Evolutionary conservation across 2,113 vertebrate genomes (phyloP), one percentile per base, ranked within the genome.

Genomic region (Muscicapa adusta): DNA sequence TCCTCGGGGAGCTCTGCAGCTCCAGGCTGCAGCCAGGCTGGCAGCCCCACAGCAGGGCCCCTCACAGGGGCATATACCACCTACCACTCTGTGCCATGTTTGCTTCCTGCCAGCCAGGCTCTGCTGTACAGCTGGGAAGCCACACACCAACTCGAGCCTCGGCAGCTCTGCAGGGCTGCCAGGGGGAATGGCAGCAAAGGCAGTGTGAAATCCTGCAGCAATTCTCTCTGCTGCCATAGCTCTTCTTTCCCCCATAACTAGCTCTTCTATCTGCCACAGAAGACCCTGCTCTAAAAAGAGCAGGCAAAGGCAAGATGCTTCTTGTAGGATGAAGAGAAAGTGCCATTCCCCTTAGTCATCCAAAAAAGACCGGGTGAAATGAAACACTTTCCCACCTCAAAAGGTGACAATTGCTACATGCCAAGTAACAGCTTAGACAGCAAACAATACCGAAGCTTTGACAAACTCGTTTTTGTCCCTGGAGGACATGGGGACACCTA

Each of bases 31-130:
- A 74, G 56, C 36, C 60, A 19, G 61, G 45, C 43, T 4, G 2
- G 58, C 57, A 87, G 73, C 56, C 50, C 45, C 6, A 1, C 0
- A 0, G 58, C 58, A 58, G 51, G 24, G 51, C 28, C n/a, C 40
- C 50, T 67, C 13, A 1, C 33, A 26, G 22, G 34, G 18, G 61
- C n/a, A 45, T 1, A 3, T 0, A 9, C 2, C 85, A 65, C 36
- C 73, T 8, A 47, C 25, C 23, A 17, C 53, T 47, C 65, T 0
- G 4, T 24, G 57, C 38, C 74, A 63, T 1, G 0, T n/a, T 23
- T 63, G 31, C 57, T 31, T 28, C 12, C 81, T 63, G 70, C 57
- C 74, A 56, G 61, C 28, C 77, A 33, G 78, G 10, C 68, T 18
- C 28, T 34, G 73, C 54, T 4, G 4, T n/a, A n/a, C 68, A 23